Evolutionary conservation across 2,113 vertebrate species (phyloP).

Genomic region (Hiodon alosoides): DNA sequence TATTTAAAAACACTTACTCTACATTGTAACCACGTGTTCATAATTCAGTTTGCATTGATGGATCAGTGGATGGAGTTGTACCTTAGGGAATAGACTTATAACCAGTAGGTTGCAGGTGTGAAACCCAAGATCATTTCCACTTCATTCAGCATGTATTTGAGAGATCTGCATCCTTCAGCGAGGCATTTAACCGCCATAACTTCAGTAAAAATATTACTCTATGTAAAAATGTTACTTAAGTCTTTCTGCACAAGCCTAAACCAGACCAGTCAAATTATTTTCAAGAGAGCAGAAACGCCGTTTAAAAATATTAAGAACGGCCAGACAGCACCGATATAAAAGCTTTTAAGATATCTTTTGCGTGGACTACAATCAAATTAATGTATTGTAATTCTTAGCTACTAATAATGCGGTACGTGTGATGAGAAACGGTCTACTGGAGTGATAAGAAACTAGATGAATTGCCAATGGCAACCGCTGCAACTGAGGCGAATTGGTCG

Average conservation of each 20-base stretch:
- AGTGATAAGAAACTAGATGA: constrained; percentile 17
- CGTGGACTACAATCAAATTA: background rate
- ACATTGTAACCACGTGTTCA: too few relatives aligned
- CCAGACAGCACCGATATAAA: background rate
- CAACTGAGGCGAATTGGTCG: background rate
- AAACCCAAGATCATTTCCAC: too few relatives aligned
- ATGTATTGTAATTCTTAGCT: background rate
- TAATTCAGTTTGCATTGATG: too few relatives aligned
- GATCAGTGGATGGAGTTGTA: too few relatives aligned
- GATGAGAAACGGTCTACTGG: background rate
- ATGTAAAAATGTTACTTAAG: background rate
- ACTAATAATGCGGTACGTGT: background rate
- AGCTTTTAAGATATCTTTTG: background rate
- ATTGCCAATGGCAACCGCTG: constrained; percentile 11
- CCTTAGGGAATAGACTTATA: too few relatives aligned
- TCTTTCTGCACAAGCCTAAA: background rate
- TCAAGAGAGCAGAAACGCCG: background rate
- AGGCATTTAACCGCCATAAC: background rate
- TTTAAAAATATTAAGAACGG: background rate
- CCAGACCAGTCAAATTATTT: background rate
- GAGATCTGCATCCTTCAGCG: background rate
- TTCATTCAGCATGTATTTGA: too few relatives aligned
- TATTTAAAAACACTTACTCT: too few relatives aligned
- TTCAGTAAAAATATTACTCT: background rate
- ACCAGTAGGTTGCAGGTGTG: too few relatives aligned